A percentile compares a stretch with the other conserved stretches of the same genome.
These are phyloP conservation scores for Oreortyx pictus DNA, from an alignment of 2,797 vertebrate genomes.

Conservation along the genomic window DNA sequence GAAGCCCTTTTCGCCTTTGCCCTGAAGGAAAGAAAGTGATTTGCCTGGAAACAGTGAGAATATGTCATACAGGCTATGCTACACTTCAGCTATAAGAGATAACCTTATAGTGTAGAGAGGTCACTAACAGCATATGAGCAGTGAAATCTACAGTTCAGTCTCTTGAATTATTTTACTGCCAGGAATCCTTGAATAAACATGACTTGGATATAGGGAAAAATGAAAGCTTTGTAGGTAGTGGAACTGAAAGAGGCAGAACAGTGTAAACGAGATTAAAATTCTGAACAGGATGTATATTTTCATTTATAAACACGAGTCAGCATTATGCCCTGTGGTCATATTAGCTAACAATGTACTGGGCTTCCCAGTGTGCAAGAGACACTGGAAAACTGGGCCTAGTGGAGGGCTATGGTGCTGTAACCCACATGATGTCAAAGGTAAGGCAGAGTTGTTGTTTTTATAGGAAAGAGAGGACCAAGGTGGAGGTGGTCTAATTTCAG, in stretches of 20 bases:
- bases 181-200: neutral
- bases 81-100: neutral
- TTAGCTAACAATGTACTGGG: neutral
- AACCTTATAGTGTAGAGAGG: neutral
- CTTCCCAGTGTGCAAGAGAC: neutral
- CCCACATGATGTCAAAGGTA: neutral
- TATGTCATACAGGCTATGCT: neutral
- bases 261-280: neutral
- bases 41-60: neutral
- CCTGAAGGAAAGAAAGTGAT: neutral
- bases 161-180: neutral
- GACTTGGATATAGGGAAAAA: neutral
- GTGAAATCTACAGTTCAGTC: neutral
- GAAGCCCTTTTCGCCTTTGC: neutral
- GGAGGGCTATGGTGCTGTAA: neutral
- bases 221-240: neutral
- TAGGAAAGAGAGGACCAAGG: neutral
- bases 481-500: neutral
- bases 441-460: neutral
- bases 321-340: fast-evolving
- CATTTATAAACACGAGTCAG: neutral
- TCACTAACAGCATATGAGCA: neutral
- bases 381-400: neutral
- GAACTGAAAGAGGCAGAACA: neutral
- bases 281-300: neutral